Evolutionary conservation across 2,797 vertebrate species (phyloP).

Genomic region (Myotis pilosus): DNA sequence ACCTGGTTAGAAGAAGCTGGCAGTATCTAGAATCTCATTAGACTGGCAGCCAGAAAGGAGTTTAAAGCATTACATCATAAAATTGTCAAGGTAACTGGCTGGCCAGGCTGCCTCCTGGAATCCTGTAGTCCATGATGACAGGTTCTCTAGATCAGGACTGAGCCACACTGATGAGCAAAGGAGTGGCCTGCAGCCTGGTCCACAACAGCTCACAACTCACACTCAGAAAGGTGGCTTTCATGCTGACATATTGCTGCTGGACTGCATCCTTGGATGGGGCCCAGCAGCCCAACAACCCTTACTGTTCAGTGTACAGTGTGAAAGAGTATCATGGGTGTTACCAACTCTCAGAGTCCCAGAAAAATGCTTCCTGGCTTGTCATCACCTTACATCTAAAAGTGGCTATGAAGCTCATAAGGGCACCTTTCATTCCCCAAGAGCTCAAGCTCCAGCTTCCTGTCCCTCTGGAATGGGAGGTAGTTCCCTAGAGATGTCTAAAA

Average conservation of each 20-base stretch:
- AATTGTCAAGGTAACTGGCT: constrained; percentile 70
- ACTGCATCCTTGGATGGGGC: neutral
- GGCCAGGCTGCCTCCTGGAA: neutral
- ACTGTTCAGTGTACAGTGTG: neutral
- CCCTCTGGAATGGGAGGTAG: neutral
- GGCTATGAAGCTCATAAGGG: neutral
- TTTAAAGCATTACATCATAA: constrained; percentile 52
- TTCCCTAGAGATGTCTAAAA: neutral
- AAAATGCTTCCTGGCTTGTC: neutral
- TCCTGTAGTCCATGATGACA: neutral
- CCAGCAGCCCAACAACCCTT: neutral
- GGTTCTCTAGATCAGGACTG: neutral
- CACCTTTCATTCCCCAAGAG: neutral
- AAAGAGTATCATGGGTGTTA: accelerated
- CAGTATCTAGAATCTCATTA: constrained; percentile 8
- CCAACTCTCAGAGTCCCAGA: neutral
- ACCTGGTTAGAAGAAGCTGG: neutral
- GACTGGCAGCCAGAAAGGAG: constrained; percentile 4
- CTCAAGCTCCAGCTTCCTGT: neutral
- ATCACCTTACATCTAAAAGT: neutral
- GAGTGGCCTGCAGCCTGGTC: neutral
- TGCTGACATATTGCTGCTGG: neutral
- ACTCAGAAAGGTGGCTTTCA: neutral
- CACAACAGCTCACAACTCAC: neutral
- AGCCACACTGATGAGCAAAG: neutral